A percentile compares a stretch with the other conserved stretches of the same genome.
phyloP scores from a whole-genome alignment of 2,113 vertebrate genomes.

The Vicugna pacos region DNA sequence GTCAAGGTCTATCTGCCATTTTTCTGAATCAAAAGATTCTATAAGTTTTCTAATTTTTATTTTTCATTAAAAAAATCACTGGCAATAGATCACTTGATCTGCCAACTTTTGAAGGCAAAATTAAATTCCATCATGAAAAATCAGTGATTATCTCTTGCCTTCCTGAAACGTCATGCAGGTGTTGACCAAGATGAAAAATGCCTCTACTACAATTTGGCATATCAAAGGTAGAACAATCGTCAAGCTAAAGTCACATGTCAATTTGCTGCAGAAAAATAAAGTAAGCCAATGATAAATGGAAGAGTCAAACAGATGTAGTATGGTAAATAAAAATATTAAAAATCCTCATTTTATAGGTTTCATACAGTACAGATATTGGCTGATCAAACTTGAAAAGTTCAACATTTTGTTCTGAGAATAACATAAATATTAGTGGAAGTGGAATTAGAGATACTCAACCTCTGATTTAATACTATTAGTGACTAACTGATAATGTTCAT shows the following conservation, averaged over 20 bases:
- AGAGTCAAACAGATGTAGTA: neutral
- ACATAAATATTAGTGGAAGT: neutral
- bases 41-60: constrained; percentile 17
- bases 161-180: constrained; percentile 54
- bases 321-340: neutral
- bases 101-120: constrained; percentile 42
- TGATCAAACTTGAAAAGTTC: neutral
- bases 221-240: constrained; percentile 29
- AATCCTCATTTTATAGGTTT: neutral
- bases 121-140: constrained; percentile 55
- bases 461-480: neutral
- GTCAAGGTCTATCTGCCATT: constrained; percentile 3
- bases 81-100: constrained; percentile 47
- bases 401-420: constrained; percentile 9
- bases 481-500: neutral
- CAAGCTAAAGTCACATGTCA: neutral
- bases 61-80: constrained; percentile 59
- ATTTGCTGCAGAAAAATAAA: constrained; percentile 39
- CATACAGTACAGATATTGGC: neutral
- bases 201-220: neutral
- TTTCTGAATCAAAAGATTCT: constrained; percentile 10
- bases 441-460: neutral
- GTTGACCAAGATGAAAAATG: constrained; percentile 48
- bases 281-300: neutral
- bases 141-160: neutral